Evolutionary conservation across 2,797 vertebrate species (phyloP).

Genomic region (Tokudaia tokunoshimensis): DNA sequence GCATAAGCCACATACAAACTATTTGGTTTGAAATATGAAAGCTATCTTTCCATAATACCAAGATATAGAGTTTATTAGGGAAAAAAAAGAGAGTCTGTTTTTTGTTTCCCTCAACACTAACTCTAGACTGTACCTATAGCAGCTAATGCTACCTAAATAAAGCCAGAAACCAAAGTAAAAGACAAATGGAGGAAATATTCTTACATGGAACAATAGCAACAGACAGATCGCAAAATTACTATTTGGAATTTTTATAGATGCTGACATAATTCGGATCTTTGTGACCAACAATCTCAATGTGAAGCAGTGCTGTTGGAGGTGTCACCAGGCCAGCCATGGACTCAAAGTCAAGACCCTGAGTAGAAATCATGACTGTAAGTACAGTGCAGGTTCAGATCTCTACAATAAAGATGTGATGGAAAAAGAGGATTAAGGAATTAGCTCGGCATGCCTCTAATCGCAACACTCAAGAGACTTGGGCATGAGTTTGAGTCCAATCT

Average conservation of each 20-base stretch:
- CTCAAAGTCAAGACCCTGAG: constrained; percentile 62
- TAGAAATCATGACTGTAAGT: constrained; percentile 39
- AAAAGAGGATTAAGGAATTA: constrained; percentile 75
- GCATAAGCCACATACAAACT: constrained; percentile 32
- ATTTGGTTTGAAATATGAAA: constrained; percentile 39
- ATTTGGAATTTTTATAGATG: constrained; percentile 48
- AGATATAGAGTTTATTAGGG: constrained; percentile 34
- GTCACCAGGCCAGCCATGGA: constrained; percentile 61
- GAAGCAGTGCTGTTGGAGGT: not conserved
- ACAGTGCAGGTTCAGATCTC: not conserved
- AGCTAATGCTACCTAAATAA: constrained; percentile 43
- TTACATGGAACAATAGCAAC: constrained; percentile 11
- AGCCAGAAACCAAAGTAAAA: constrained; percentile 46
- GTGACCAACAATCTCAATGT: constrained; percentile 43
- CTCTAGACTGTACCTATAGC: not conserved
- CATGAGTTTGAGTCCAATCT: not conserved
- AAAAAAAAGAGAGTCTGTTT: constrained; percentile 7
- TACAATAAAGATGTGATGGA: constrained; percentile 59
- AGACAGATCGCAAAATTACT: constrained; percentile 46
- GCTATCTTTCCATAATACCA: not conserved
- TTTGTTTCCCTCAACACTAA: constrained; percentile 23
- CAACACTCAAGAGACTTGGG: not conserved
- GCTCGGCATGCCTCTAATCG: not conserved
- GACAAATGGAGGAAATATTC: constrained; percentile 20
- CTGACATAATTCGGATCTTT: constrained; percentile 45